These are phyloP conservation scores for Phyllotis vaccarum DNA, from an alignment of 2,797 vertebrate genomes.

Conservation along the genomic window DNA sequence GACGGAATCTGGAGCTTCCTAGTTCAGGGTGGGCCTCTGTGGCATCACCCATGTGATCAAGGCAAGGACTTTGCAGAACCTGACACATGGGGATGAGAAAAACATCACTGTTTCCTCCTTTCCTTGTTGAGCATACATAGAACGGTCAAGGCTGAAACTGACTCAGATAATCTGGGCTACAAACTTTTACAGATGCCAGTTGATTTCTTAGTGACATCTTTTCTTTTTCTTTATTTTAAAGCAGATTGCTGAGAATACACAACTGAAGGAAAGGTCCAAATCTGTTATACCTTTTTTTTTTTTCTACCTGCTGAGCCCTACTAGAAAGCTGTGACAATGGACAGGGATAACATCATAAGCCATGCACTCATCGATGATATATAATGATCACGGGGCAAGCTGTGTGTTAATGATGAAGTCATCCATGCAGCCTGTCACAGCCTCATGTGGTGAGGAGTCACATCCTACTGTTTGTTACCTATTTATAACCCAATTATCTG, in stretches of 20 bases:
- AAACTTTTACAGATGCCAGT: constrained; percentile 3
- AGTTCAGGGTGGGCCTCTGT: neutral
- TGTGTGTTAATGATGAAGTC: constrained; percentile 61
- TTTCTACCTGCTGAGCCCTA: constrained; percentile 49
- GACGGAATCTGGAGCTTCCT: neutral
- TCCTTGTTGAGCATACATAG: neutral
- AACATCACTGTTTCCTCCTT: neutral
- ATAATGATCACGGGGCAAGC: constrained; percentile 72
- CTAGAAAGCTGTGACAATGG: constrained; percentile 64
- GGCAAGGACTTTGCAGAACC: neutral
- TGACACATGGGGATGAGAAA: neutral
- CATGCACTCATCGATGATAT: constrained; percentile 77
- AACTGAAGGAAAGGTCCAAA: constrained; percentile 53
- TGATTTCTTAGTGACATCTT: constrained; percentile 17
- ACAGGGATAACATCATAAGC: constrained; percentile 70
- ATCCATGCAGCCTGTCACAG: constrained; percentile 55
- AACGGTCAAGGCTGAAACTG: neutral
- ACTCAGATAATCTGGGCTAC: neutral
- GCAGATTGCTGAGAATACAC: constrained; percentile 27
- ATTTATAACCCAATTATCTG: constrained; percentile 74
- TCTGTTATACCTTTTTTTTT: constrained; percentile 4
- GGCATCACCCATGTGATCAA: neutral
- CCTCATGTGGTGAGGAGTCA: neutral
- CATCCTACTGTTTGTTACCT: constrained; percentile 52
- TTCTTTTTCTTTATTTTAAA: neutral